These are phyloP conservation scores for Siderastrea siderea DNA, from an alignment of 92 coral and sea anemone genomes.

Conservation along the genomic window DNA sequence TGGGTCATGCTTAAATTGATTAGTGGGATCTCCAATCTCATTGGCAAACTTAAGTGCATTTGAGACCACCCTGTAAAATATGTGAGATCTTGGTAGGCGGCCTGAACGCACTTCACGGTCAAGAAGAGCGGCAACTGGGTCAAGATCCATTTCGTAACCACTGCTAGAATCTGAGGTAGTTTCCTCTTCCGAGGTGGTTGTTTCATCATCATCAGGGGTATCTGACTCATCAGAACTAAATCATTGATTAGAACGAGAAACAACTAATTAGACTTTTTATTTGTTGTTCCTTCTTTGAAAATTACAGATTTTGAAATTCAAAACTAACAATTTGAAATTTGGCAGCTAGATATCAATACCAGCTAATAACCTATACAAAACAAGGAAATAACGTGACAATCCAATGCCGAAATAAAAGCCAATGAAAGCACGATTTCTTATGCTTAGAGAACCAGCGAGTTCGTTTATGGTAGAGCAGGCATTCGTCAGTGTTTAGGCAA, in stretches of 20 bases:
- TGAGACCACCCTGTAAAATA: conserved; percentile 31
- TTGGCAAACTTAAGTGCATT: conserved; percentile 34
- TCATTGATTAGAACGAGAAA: conserved; percentile 44
- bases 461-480: too few species aligned
- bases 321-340: conserved; percentile 7
- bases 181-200: conserved; percentile 22
- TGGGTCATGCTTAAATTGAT: conserved; percentile 34
- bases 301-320: conserved; percentile 13
- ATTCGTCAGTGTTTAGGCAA: too few species aligned
- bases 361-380: conserved; percentile 29
- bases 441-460: too few species aligned
- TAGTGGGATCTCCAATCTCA: conserved; percentile 27
- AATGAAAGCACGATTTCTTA: too few species aligned
- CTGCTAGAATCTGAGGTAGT: conserved; percentile 45
- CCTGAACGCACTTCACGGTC: conserved; percentile 50
- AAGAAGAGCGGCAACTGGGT: conserved; percentile 41
- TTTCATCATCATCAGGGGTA: conserved; percentile 11
- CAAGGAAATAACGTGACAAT: conserved; percentile 16
- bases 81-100: conserved; percentile 32
- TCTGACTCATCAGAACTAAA: conserved; percentile 44
- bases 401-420: too few species aligned
- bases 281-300: conserved; percentile 18
- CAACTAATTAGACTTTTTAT: conserved; percentile 19
- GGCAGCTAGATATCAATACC: conserved; percentile 17
- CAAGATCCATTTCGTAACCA: conserved; percentile 32